Base-by-base conservation (phyloP, 2,113 vertebrate genomes). In the Gymnogyps californianus region DNA sequence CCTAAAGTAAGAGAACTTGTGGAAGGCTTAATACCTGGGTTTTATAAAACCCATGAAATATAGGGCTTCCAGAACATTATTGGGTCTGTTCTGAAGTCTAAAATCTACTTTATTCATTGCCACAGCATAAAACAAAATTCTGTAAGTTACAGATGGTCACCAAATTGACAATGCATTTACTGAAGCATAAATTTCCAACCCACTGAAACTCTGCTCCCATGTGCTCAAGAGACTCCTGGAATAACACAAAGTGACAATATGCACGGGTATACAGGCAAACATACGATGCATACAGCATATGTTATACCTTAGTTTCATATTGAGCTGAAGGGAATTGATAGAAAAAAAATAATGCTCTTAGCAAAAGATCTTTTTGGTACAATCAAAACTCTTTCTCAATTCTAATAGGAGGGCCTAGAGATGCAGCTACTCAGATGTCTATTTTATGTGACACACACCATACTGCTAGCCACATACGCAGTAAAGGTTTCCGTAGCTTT, bases 81-180 rank as follows among this genome's bases (percentile, higher is more conserved):
- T 47, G 10, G 22, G 2, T 16, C 65, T 87, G 32, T 57, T 79
- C 84, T 44, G 44, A 81, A 47, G 51, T 11, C 55, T 52, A 26
- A 90, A n/a, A 79, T 81, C 40, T 70, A 49, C 61, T 76, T 67
- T 69, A 38, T 59, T 69, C 65, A 38, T 31, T 74, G 71, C 49
- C 34, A 32, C 61, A 75, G 66, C 67, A 29, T 3, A 31, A 70
- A 94, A 22, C 21, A 62, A 65, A 61, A 82, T 71, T 64, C 74
- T 76, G 46, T 10, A 62, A 25, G 21, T 93, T 97, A 84, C 96
- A 97, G 97, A 97, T 97, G 97, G 97, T 89, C 88, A 91, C 90
- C 89, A 89, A 90, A 82, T 85, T 38, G 77, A 95, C 94, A 92
- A 93, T 89, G 96, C 15, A n/a, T 22, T 79, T 70, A 93, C 20